phyloP scores from a whole-genome alignment of 2,888 invertebrate species.

The Leucoma salicis region DNA sequence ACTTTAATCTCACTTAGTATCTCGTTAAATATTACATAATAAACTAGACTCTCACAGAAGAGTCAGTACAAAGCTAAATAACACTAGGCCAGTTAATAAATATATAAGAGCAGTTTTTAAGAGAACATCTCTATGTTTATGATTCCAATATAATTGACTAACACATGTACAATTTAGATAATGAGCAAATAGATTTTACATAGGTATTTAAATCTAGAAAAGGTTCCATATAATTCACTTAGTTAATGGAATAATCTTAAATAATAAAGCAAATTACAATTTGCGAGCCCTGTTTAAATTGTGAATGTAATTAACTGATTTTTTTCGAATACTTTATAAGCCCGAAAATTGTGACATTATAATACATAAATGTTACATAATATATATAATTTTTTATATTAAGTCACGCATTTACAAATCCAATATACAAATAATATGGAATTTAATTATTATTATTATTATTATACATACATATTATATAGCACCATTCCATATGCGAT shows the following conservation, averaged over 20 bases:
- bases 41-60: slow-evolving; percentile 56
- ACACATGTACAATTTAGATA: slow-evolving; percentile 72
- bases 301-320: slow-evolving; percentile 23
- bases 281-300: slow-evolving; percentile 45
- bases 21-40: slow-evolving; percentile 58
- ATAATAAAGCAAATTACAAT: slow-evolving; percentile 62
- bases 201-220: slow-evolving; percentile 66
- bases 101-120: slow-evolving; percentile 26
- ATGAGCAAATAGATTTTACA: slow-evolving; percentile 76
- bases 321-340: slow-evolving; percentile 30
- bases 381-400: slow-evolving; percentile 23
- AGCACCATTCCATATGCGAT: slow-evolving; percentile 71
- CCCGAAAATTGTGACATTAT: slow-evolving; percentile 24
- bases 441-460: slow-evolving; percentile 37
- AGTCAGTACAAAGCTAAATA: slow-evolving; percentile 53
- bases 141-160: slow-evolving; percentile 60
- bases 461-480: slow-evolving; percentile 40
- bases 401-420: slow-evolving; percentile 40
- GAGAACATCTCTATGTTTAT: slow-evolving; percentile 25
- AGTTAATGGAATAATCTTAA: slow-evolving; percentile 79
- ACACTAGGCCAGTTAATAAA: slow-evolving; percentile 52
- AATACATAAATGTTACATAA: too few relatives aligned
- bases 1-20: slow-evolving; percentile 79
- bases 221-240: slow-evolving; percentile 68
- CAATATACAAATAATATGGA: slow-evolving; percentile 38